Percentiles rank a stretch among this genome's conserved stretches.
These are phyloP conservation scores for Amphipyra berbera DNA, from an alignment of 2,888 invertebrate species.

Conservation along the genomic window DNA sequence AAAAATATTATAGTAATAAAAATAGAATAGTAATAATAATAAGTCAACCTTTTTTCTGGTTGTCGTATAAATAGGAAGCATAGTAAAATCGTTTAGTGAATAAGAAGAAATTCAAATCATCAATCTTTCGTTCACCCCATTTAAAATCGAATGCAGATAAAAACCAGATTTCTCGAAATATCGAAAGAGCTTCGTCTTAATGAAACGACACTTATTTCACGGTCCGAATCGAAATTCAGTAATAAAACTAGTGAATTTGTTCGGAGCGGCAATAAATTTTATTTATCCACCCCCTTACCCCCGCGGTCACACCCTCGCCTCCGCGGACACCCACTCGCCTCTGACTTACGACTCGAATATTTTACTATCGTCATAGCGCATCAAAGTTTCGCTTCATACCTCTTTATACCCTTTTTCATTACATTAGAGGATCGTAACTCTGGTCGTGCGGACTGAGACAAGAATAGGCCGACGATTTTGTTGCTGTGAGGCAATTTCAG, in stretches of 20 bases:
- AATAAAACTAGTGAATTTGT: slow-evolving; percentile 69
- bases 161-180: slow-evolving; percentile 23
- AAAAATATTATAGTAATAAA: too few species aligned
- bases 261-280: slow-evolving; percentile 65
- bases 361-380: slow-evolving; percentile 52
- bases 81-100: too few species aligned
- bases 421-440: slow-evolving; percentile 31
- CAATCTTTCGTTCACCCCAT: background rate
- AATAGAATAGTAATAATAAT: too few species aligned
- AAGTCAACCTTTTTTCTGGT: too few species aligned
- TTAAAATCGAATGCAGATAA: background rate
- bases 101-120: too few species aligned
- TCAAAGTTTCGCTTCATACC: slow-evolving; percentile 48
- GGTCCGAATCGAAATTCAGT: slow-evolving; percentile 60
- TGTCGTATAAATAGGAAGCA: too few species aligned
- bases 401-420: slow-evolving; percentile 44
- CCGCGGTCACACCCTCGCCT: background rate
- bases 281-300: slow-evolving; percentile 50
- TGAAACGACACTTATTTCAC: slow-evolving; percentile 59
- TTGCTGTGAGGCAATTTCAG: background rate
- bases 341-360: slow-evolving; percentile 47
- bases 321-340: background rate
- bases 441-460: background rate
- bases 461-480: background rate
- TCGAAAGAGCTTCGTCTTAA: slow-evolving; percentile 53